Percentiles rank a stretch among this genome's conserved stretches.
Evolutionary conservation across 1,140 invertebrate genomes (phyloP).

Genomic region (silkworm (Bombyx mori)): DNA sequence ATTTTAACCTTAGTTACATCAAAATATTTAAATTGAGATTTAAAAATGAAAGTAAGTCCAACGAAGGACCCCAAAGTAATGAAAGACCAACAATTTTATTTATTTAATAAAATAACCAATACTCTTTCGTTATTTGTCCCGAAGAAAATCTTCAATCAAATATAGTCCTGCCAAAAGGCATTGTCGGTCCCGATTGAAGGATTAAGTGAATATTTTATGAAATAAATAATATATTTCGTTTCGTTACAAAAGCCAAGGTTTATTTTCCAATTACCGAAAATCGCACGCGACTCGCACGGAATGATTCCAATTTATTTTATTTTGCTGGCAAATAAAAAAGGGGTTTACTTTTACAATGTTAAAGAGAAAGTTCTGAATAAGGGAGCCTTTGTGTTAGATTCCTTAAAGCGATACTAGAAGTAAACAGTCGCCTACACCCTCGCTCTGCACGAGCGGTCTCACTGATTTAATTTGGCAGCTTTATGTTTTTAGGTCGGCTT

Average conservation of each 20-base stretch:
- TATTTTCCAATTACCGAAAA: slow-evolving; percentile 23
- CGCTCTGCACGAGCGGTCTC: slow-evolving; percentile 2
- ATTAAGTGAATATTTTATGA: too few species aligned
- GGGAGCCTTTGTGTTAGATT: slow-evolving; percentile 18
- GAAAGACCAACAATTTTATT: too few species aligned
- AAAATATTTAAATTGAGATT: too few species aligned
- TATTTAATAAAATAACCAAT: too few species aligned
- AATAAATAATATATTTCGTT: too few species aligned
- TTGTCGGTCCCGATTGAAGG: too few species aligned
- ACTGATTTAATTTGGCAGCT: slow-evolving; percentile 14
- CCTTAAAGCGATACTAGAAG: slow-evolving; percentile 6
- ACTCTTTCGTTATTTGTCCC: too few species aligned
- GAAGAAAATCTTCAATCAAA: too few species aligned
- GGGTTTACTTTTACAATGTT: slow-evolving; percentile 17
- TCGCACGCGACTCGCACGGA: slow-evolving; percentile 17
- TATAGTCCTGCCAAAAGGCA: too few species aligned
- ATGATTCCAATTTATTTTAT: slow-evolving; percentile 28
- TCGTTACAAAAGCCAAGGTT: slow-evolving; percentile 9
- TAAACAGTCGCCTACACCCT: not conserved
- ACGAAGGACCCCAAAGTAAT: too few species aligned
- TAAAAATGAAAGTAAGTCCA: too few species aligned
- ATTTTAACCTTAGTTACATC: too few species aligned
- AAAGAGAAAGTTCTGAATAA: slow-evolving; percentile 16
- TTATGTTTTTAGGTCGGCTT: slow-evolving; percentile 8
- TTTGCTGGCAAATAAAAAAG: slow-evolving; percentile 20